Evolutionary conservation across 2,113 vertebrate species (phyloP).

Genomic region (Sminthopsis crassicaudata): DNA sequence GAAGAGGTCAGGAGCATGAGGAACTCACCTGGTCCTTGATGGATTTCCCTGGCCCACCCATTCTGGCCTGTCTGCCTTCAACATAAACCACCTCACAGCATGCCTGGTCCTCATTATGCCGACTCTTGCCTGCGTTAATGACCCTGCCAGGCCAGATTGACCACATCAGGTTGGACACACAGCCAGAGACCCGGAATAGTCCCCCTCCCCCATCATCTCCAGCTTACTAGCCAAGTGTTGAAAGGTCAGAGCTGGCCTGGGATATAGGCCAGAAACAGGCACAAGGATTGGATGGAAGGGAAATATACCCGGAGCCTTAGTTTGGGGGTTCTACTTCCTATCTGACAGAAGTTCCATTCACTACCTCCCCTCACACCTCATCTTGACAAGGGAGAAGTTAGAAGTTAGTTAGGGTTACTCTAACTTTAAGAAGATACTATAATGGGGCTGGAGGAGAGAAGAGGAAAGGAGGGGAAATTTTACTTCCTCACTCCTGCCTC

Average conservation of each 20-base stretch:
- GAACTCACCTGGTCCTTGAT: slow-evolving; percentile 62
- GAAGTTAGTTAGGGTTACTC: neutral
- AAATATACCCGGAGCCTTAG: slow-evolving; percentile 13
- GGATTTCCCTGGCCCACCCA: slow-evolving; percentile 48
- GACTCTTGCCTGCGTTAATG: slow-evolving; percentile 98
- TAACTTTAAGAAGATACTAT: neutral
- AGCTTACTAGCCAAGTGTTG: slow-evolving; percentile 58
- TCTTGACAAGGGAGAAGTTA: neutral
- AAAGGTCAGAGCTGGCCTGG: slow-evolving; percentile 76
- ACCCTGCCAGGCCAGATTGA: slow-evolving; percentile 87
- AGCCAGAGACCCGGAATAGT: slow-evolving; percentile 68
- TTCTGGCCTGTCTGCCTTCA: slow-evolving; percentile 81
- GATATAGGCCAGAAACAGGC: slow-evolving; percentile 65
- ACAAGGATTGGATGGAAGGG: neutral
- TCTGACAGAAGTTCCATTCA: neutral
- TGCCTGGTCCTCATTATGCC: slow-evolving; percentile 98
- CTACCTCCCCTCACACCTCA: neutral
- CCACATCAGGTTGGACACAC: slow-evolving; percentile 65
- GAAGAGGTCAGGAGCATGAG: neutral
- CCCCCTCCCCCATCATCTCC: slow-evolving; percentile 49
- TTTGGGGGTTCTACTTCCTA: neutral
- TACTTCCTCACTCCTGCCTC: neutral
- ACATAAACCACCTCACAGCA: slow-evolving; percentile 94
- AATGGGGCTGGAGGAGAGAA: neutral
- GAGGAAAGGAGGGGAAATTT: neutral